These are phyloP conservation scores for Drosophila neotestacea DNA, from an alignment of 2,888 invertebrate genomes.

Conservation along the genomic window DNA sequence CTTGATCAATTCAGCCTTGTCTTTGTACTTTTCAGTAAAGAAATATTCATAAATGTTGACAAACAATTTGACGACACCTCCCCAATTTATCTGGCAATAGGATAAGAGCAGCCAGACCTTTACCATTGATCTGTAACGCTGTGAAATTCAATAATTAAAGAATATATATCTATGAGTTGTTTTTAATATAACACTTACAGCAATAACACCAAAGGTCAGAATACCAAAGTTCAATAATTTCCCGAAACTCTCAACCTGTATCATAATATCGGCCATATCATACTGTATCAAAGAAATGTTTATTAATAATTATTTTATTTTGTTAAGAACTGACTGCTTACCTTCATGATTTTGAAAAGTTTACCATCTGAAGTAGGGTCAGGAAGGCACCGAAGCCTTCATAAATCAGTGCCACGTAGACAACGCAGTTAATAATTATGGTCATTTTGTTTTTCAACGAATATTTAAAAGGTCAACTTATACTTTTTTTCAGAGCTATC, in stretches of 20 bases:
- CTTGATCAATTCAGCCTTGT: slow-evolving; percentile 1
- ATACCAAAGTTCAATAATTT: slow-evolving; percentile 19
- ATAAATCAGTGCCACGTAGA: slow-evolving; percentile 30
- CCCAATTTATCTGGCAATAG: slow-evolving; percentile 38
- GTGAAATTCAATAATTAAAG: not conserved
- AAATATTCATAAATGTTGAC: slow-evolving; percentile 9
- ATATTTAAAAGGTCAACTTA: not conserved
- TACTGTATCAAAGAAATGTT: not conserved
- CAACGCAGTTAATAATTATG: slow-evolving; percentile 11
- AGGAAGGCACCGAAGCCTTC: slow-evolving; percentile 26
- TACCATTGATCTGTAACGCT: slow-evolving; percentile 25
- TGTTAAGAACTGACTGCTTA: not conserved
- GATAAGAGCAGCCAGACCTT: slow-evolving; percentile 33
- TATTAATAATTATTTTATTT: not conserved
- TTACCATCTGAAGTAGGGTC: slow-evolving; percentile 9
- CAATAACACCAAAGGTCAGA: slow-evolving; percentile 33
- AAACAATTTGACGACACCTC: not conserved
- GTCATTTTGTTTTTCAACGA: slow-evolving; percentile 18
- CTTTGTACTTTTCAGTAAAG: slow-evolving; percentile 5
- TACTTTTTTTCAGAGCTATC: not conserved
- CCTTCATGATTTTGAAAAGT: slow-evolving; percentile 17
- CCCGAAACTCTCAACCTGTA: not conserved
- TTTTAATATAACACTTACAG: slow-evolving; percentile 23
- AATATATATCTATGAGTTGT: too few relatives aligned
- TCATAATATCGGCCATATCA: slow-evolving; percentile 15